Evolutionary conservation across 2,888 invertebrate species (phyloP).

Genomic region (Cataglyphis livida): DNA sequence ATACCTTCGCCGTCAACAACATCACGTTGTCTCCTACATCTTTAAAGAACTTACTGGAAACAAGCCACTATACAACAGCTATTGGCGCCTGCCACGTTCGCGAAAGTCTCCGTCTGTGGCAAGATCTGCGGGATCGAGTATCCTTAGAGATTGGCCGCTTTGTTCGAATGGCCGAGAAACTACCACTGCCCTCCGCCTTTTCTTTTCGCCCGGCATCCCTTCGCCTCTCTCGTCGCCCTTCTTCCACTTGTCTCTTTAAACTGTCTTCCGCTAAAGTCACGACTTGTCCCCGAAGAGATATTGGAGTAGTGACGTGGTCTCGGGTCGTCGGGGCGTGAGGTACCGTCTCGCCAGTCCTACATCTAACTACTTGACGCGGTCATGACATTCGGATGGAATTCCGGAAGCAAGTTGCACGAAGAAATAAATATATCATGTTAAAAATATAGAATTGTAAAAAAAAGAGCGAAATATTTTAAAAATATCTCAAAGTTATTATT

Average conservation of each 20-base stretch:
- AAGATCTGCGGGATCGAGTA: conserved; percentile 60
- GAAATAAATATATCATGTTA: neutral
- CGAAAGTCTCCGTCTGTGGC: conserved; percentile 56
- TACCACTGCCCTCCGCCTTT: conserved; percentile 24
- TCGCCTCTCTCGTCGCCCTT: conserved; percentile 19
- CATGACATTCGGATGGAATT: neutral
- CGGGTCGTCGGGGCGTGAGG: conserved; percentile 66
- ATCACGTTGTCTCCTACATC: conserved; percentile 1
- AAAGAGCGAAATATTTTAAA: neutral
- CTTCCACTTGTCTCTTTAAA: conserved; percentile 35
- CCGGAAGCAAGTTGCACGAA: neutral
- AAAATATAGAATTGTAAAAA: neutral
- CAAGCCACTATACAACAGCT: neutral
- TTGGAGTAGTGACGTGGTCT: conserved; percentile 55
- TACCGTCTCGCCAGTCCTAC: conserved; percentile 58
- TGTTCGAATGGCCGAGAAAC: conserved; percentile 68
- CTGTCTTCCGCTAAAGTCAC: conserved; percentile 34
- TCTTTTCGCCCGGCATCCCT: conserved; percentile 18
- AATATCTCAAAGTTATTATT: neutral
- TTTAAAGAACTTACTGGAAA: conserved; percentile 17
- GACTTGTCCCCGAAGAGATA: conserved; percentile 53
- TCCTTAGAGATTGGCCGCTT: conserved; percentile 74
- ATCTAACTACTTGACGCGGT: conserved; percentile 13
- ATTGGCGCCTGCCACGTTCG: conserved; percentile 62
- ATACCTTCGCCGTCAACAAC: neutral